Conservation (phyloP, 2,797 vertebrate genomes). For the Leptodactylus fallax region DNA sequence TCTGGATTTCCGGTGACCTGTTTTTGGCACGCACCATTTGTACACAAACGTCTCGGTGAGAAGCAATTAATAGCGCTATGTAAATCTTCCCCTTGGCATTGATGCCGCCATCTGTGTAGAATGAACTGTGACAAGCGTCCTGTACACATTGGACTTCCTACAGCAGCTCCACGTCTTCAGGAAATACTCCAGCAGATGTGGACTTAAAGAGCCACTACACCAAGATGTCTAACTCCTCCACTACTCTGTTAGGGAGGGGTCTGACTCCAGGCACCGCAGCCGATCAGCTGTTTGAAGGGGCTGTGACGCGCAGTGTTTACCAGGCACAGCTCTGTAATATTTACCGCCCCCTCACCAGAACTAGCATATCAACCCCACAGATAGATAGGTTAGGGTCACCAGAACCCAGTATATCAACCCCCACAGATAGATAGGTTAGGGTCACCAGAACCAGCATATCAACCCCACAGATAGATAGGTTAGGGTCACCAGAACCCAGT, state of each 20-base stretch:
- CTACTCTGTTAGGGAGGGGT: not conserved
- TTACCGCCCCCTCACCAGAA: too few species aligned
- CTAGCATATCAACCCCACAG: too few species aligned
- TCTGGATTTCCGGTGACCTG: not conserved
- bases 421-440: too few species aligned
- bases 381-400: too few species aligned
- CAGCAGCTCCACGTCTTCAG: not conserved
- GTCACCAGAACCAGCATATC: too few species aligned
- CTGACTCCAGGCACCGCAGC: too few species aligned
- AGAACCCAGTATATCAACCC: too few species aligned
- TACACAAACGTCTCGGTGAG: not conserved
- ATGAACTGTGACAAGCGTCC: not conserved
- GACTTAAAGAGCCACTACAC: not conserved
- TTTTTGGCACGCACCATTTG: not conserved
- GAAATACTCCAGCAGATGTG: not conserved
- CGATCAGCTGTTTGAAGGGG: too few species aligned
- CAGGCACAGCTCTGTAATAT: too few species aligned
- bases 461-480: too few species aligned
- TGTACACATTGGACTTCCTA: not conserved
- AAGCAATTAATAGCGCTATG: not conserved
- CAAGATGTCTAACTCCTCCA: not conserved
- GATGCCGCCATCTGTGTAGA: not conserved
- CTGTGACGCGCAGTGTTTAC: too few species aligned
- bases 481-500: too few species aligned
- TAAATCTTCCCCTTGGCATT: conserved; percentile 25